Conservation (phyloP, 2,113 vertebrate genomes). For the Lipophrys pholis region DNA sequence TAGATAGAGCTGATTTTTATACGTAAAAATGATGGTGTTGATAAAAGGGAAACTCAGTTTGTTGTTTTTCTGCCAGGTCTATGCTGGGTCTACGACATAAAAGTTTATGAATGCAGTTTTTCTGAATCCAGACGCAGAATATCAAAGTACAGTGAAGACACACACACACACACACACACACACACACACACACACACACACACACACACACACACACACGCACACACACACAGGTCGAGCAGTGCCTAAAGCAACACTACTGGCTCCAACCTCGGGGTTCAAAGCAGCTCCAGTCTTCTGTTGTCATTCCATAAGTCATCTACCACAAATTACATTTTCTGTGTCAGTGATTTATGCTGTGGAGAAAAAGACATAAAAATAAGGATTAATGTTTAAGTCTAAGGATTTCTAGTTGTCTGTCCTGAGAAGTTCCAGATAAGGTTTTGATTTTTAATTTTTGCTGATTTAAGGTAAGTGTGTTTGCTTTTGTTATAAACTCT, state of each 20-base stretch:
- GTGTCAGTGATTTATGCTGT: slow-evolving; percentile 74
- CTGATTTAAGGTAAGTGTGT: not conserved
- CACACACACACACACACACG: slow-evolving; percentile 23
- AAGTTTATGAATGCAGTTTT: slow-evolving; percentile 2
- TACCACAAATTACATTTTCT: slow-evolving; percentile 72
- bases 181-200: slow-evolving; percentile 15
- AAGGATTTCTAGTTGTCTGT: slow-evolving; percentile 41
- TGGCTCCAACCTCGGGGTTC: slow-evolving; percentile 67
- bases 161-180: slow-evolving; percentile 7
- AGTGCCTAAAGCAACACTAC: slow-evolving; percentile 72
- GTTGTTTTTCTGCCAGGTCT: slow-evolving; percentile 11
- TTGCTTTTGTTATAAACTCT: slow-evolving; percentile 11
- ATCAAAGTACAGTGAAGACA: slow-evolving; percentile 32
- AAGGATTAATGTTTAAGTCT: slow-evolving; percentile 50
- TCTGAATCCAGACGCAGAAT: slow-evolving; percentile 40
- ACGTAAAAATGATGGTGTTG: slow-evolving; percentile 1
- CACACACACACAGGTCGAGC: slow-evolving; percentile 5
- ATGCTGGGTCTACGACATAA: too few species aligned
- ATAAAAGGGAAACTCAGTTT: not conserved
- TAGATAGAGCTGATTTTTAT: slow-evolving; percentile 16
- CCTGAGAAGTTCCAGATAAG: not conserved
- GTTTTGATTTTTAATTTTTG: slow-evolving; percentile 21
- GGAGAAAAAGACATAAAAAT: slow-evolving; percentile 64
- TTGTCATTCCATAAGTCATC: slow-evolving; percentile 77
- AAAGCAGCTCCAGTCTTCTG: slow-evolving; percentile 62